Conservation (phyloP, 2,113 vertebrate species). For the Thinocorus orbignyianus region DNA sequence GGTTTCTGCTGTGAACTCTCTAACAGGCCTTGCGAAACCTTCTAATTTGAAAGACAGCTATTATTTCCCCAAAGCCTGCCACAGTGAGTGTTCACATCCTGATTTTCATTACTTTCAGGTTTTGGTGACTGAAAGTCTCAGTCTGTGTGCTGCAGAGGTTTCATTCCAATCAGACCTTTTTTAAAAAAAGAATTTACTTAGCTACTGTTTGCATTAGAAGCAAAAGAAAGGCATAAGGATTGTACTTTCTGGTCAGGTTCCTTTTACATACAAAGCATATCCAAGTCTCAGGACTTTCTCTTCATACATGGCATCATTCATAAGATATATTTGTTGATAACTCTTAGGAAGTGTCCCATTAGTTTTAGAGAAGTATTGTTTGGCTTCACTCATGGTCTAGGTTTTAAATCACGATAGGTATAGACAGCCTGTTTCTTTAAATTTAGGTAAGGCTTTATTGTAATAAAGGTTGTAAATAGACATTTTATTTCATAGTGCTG, state of each 20-base stretch:
- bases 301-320: neutral
- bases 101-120: constrained; percentile 61
- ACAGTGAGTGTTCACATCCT: constrained; percentile 6
- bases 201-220: neutral
- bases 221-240: neutral
- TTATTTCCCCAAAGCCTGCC: constrained; percentile 43
- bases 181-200: neutral
- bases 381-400: neutral
- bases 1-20: neutral
- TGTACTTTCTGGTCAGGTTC: neutral
- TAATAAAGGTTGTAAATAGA: neutral
- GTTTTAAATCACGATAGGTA: neutral
- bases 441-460: neutral
- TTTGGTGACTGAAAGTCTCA: constrained; percentile 32
- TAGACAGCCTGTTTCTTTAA: neutral
- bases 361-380: neutral
- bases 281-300: neutral
- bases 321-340: neutral
- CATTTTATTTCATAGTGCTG: neutral
- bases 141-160: constrained; percentile 9
- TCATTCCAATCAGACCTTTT: neutral
- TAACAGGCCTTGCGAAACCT: constrained; percentile 8
- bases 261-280: neutral
- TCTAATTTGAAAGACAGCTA: constrained; percentile 45
- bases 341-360: neutral